A percentile compares a stretch with the other conserved stretches of the same genome.
Conservation (phyloP, 2,888 invertebrate genomes). For the Polydrusus cervinus region DNA sequence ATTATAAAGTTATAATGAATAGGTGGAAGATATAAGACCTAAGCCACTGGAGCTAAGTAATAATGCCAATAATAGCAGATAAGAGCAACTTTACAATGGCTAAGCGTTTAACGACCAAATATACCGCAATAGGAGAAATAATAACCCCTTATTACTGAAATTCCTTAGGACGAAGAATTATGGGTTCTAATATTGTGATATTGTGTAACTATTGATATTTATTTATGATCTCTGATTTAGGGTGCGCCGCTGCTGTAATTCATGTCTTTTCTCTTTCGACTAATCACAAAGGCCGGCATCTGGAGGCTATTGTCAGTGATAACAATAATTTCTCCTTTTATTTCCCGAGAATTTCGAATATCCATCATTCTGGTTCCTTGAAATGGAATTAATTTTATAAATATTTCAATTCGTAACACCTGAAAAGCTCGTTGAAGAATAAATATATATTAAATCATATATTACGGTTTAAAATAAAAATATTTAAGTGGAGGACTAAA, state of each 20-base stretch:
- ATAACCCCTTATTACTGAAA: constrained; percentile 27
- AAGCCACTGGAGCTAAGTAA: no score
- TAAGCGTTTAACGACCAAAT: no score
- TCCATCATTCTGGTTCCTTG: constrained; percentile 42
- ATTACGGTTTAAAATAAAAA: no score
- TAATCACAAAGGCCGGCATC: constrained; percentile 54
- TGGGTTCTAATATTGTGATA: constrained; percentile 59
- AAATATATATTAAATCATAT: no score
- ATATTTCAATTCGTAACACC: constrained; percentile 50
- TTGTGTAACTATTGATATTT: constrained; percentile 63
- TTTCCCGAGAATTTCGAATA: constrained; percentile 34
- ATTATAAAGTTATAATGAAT: no score
- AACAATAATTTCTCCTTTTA: constrained; percentile 54
- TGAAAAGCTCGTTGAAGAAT: constrained; percentile 29
- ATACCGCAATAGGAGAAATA: constrained; percentile 14
- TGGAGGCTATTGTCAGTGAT: constrained; percentile 56
- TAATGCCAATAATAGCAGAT: no score
- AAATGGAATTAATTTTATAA: constrained; percentile 51
- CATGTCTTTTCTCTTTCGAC: constrained; percentile 56
- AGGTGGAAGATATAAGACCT: no score
- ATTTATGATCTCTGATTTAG: constrained; percentile 59
- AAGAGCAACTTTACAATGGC: no score
- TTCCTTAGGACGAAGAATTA: constrained; percentile 58
- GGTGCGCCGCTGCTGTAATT: constrained; percentile 54
- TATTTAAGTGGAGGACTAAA: no score